Conservation (phyloP, 1,140 invertebrate species). For the Drosophila subobscura region DNA sequence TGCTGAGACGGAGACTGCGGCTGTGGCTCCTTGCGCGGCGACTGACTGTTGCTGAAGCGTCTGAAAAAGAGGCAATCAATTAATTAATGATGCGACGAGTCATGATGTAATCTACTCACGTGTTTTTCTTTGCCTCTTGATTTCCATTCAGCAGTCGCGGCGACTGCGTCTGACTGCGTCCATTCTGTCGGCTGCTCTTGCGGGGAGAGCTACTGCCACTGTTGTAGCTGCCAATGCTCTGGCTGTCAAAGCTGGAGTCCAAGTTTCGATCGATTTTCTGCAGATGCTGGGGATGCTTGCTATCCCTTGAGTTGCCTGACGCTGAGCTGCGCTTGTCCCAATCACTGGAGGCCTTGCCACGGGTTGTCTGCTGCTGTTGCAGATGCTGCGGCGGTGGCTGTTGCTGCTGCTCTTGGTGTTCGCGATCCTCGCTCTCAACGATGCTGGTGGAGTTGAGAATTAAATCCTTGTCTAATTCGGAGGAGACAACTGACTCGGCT, state of each 20-base stretch:
- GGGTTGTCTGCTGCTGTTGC: constrained; percentile 3
- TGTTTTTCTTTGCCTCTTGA: constrained; percentile 58
- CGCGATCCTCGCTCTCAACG: constrained; percentile 65
- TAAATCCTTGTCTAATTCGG: constrained; percentile 51
- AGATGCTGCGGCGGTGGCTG: constrained; percentile 17
- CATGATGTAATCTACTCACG: constrained; percentile 35
- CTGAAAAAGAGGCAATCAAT: constrained; percentile 12
- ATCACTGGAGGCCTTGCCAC: constrained; percentile 19
- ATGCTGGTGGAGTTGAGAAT: constrained; percentile 72
- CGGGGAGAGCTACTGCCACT: constrained; percentile 68
- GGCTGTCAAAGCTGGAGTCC: constrained; percentile 58
- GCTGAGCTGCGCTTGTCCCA: constrained; percentile 77
- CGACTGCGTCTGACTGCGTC: constrained; percentile 47
- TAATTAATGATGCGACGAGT: neutral
- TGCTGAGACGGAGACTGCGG: constrained; percentile 5
- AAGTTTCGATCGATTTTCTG: constrained; percentile 26
- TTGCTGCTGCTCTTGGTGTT: constrained; percentile 34
- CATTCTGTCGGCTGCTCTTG: constrained; percentile 65
- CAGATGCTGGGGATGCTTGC: constrained; percentile 36
- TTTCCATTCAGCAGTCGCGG: constrained; percentile 65
- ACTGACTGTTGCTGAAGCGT: constrained; percentile 61
- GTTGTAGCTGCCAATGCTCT: constrained; percentile 59
- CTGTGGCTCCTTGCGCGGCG: constrained; percentile 55
- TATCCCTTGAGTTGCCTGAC: constrained; percentile 68
- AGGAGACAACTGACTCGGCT: constrained; percentile 45